Evolutionary conservation across 2,888 invertebrate genomes (phyloP), one percentile per base, ranked within the genome.

Genomic region (Eurois occulta): DNA sequence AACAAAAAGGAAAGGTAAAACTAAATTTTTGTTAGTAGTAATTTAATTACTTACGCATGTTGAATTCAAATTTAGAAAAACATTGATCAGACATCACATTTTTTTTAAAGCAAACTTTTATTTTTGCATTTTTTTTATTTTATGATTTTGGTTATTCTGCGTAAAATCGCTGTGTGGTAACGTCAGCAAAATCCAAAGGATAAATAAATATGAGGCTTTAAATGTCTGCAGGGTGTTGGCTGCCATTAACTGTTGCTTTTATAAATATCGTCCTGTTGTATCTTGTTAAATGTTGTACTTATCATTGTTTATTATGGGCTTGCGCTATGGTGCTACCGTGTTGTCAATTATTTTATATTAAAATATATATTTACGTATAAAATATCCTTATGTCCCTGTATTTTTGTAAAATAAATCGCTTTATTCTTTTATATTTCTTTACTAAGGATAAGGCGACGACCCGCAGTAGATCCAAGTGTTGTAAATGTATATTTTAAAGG

Each of bases 201-300:
- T 74, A 86, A 90, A 84, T 81, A 68, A 90, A 91, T 91, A 89
- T 87, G 90, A 94, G 94, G 96, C 96, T 96, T 96, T 96, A 91
- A 94, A 96, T 96, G 96, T 96, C 94, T 96, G 96, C 96, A 96
- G 96, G 95, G 96, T 96, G 96, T 96, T 96, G 96, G 96, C 96
- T 96, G 96, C 95, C 91, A 92, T 89, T 88, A 85, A 86, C 84
- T 90, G 85, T 91, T 87, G 91, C 91, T 93, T 62, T 91, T 86
- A 89, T 90, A 89, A 88, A 89, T 87, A 77, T 85, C 80, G 74
- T 81, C 81, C 86, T 88, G 86, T 85, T 89, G 80, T 89, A 85
- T 87, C 75, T 86, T 91, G 83, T 93, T 93, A 85, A 92, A 90
- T 93, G 92, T 93, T 93, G 92, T 91, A 62, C 62, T 35, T 32